Evolutionary conservation across 2,113 vertebrate genomes (phyloP).

Genomic region (Dipodomys ordii): DNA sequence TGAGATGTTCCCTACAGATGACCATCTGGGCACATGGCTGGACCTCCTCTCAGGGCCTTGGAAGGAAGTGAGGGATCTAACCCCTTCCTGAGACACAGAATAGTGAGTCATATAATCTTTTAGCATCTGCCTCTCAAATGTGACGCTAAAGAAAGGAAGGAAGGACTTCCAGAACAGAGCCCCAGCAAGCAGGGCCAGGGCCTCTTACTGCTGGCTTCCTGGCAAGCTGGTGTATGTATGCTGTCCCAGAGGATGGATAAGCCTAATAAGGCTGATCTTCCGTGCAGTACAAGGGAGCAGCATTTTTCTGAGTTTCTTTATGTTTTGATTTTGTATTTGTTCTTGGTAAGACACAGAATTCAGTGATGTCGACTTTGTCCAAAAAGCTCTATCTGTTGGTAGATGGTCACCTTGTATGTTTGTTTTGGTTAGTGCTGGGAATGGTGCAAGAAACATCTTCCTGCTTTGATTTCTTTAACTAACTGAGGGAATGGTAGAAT

Average conservation of each 20-base stretch:
- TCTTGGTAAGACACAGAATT: not conserved
- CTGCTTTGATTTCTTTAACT: not conserved
- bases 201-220: fast-evolving
- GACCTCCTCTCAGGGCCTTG: not conserved
- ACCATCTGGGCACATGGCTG: not conserved
- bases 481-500: not conserved
- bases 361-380: fast-evolving
- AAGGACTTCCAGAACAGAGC: not conserved
- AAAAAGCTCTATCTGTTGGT: no score
- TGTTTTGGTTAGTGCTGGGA: fast-evolving
- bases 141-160: fast-evolving
- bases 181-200: fast-evolving
- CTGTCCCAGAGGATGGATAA: fast-evolving
- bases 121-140: fast-evolving
- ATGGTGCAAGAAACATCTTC: not conserved
- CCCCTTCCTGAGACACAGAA: not conserved
- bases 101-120: not conserved
- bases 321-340: not conserved
- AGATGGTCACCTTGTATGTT: not conserved
- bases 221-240: fast-evolving
- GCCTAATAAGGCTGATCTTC: not conserved
- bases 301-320: not conserved
- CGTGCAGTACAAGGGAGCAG: not conserved
- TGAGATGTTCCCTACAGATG: not conserved
- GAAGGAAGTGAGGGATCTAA: not conserved